These are phyloP conservation scores for Gallinago stenura DNA, from an alignment of 2,797 vertebrate genomes.

Conservation along the genomic window DNA sequence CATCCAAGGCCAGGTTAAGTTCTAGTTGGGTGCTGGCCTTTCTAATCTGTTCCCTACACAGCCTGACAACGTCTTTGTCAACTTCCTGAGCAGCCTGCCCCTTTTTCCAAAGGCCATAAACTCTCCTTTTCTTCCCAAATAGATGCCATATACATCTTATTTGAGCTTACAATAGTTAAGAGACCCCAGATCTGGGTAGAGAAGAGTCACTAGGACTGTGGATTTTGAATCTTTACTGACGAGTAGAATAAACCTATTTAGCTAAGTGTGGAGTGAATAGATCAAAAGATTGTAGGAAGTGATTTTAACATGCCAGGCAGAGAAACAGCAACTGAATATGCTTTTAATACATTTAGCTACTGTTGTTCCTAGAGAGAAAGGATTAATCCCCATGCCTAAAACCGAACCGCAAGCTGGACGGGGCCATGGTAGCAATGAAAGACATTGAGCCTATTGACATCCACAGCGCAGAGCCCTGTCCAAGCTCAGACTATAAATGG, in stretches of 20 bases:
- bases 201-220: neutral
- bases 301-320: neutral
- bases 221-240: neutral
- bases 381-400: neutral
- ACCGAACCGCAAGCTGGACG: neutral
- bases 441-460: neutral
- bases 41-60: too few species aligned
- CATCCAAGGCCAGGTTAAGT: too few species aligned
- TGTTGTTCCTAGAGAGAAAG: neutral
- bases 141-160: neutral
- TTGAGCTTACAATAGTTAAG: neutral
- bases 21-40: too few species aligned
- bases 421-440: neutral
- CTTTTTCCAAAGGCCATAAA: too few species aligned
- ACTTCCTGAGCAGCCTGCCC: too few species aligned
- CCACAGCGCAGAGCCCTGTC: rapidly evolving
- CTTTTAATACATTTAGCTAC: neutral
- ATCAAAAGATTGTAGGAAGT: neutral
- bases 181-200: neutral
- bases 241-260: neutral
- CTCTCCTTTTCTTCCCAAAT: too few species aligned
- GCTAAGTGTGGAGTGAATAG: neutral
- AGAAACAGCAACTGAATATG: neutral
- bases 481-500: neutral
- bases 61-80: too few species aligned